Evolutionary conservation across 2,888 invertebrate species (phyloP), one percentile per base, ranked within the genome.

Genomic region (Synanthedon tipuliformis): DNA sequence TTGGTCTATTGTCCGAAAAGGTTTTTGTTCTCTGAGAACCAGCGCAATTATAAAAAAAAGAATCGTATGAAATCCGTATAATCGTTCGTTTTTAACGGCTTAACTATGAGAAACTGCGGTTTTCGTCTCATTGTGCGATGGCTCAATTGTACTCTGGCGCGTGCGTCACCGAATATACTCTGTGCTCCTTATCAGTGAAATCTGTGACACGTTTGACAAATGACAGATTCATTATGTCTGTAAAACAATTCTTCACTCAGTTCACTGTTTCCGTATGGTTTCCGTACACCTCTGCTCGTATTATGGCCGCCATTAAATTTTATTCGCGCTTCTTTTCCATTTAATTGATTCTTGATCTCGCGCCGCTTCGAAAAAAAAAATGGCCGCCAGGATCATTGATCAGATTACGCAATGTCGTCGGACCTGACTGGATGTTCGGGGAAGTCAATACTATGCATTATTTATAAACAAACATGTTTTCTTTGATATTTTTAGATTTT

Each of bases 11-110:
- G 86, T 87, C 86, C 84, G 74, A 79, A 77, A 74, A 63, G 68
- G 71, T 73, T 81, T 79, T 83, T 76, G 80, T 85, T 83, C 81
- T 84, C 79, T 86, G 87, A 73, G 87, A 87, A 87, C 86, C 74
- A 74, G 73, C 78, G 81, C 85, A 86, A 87, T 87, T 87, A 86
- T 80, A 68, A 66, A 66, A 23, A 18, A 64, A 68, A 67, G 68
- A 64, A 66, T 66, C 71, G 69, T 78, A 83, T 79, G 77, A 86
- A 87, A 85, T 81, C 75, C 69, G 78, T 80, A 79, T 86, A 85
- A 87, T 86, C 81, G 82, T 70, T 67, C 72, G 78, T 80, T 77
- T 82, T 84, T 81, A 84, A 82, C 76, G 69, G 78, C 78, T 75
- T 85, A 87, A 87, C 87, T 85, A 85, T 87, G 87, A 75, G 87